These are phyloP conservation scores for Drosophila nr. perissopoda DNA, from an alignment of 2,888 invertebrate genomes.

Conservation along the genomic window DNA sequence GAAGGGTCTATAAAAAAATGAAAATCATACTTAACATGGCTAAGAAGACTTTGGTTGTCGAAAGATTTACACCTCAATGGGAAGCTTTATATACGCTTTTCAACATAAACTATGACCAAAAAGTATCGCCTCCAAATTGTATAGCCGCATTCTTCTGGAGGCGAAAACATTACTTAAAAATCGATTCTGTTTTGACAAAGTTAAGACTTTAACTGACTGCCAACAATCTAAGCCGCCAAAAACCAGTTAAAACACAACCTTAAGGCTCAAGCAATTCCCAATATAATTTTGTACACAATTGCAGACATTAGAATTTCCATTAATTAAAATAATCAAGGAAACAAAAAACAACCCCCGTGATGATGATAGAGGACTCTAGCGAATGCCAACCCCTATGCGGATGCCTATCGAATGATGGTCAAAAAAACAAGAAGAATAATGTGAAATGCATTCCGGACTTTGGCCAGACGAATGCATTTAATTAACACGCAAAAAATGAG, in stretches of 20 bases:
- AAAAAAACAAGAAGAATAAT: conserved; percentile 6
- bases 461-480: conserved; percentile 65
- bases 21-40: neutral
- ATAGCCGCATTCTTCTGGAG: neutral
- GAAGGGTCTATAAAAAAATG: too few relatives aligned
- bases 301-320: too few relatives aligned
- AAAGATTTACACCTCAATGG: neutral
- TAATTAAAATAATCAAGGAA: neutral
- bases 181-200: neutral
- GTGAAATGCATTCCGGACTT: conserved; percentile 30
- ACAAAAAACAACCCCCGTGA: conserved; percentile 26
- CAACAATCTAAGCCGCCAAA: neutral
- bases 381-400: conserved; percentile 39
- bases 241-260: neutral
- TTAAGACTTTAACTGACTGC: neutral
- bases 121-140: neutral
- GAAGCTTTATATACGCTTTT: neutral
- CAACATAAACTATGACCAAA: neutral
- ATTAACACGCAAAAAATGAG: conserved; percentile 49
- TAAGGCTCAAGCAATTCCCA: neutral
- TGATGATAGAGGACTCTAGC: neutral
- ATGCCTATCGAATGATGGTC: conserved; percentile 34
- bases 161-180: neutral
- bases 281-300: neutral
- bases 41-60: neutral